These are phyloP conservation scores for Hyles lineata DNA, from an alignment of 2,888 invertebrate genomes.

Conservation along the genomic window DNA sequence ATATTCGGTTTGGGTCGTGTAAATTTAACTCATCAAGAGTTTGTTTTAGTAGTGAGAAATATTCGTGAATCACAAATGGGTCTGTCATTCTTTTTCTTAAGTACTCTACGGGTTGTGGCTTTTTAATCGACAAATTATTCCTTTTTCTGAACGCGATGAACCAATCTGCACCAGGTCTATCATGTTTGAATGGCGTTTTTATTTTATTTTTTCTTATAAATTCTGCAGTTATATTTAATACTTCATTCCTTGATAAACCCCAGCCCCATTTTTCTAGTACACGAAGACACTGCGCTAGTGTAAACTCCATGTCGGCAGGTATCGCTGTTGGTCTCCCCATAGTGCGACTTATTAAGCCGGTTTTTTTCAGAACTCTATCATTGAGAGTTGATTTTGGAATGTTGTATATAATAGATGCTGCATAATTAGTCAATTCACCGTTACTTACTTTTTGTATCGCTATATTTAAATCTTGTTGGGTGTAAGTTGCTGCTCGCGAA, in stretches of 20 bases:
- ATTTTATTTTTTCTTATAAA: neutral
- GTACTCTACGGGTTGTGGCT: constrained; percentile 30
- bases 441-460: neutral
- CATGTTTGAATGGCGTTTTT: neutral
- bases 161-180: neutral
- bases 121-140: constrained; percentile 22
- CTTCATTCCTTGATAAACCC: neutral
- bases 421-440: neutral
- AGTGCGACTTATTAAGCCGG: neutral
- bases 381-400: neutral
- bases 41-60: constrained; percentile 18
- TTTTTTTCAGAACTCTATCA: neutral
- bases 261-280: constrained; percentile 4
- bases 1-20: constrained; percentile 34
- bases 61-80: constrained; percentile 33
- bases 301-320: neutral
- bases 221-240: neutral
- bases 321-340: neutral
- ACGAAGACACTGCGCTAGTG: neutral
- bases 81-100: constrained; percentile 31
- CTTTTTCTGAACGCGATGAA: neutral
- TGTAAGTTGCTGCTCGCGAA: neutral
- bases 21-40: constrained; percentile 25
- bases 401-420: neutral
- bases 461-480: constrained; percentile 2